phyloP scores from a whole-genome alignment of 1,140 invertebrate species.

The Heliconius melpomene region DNA sequence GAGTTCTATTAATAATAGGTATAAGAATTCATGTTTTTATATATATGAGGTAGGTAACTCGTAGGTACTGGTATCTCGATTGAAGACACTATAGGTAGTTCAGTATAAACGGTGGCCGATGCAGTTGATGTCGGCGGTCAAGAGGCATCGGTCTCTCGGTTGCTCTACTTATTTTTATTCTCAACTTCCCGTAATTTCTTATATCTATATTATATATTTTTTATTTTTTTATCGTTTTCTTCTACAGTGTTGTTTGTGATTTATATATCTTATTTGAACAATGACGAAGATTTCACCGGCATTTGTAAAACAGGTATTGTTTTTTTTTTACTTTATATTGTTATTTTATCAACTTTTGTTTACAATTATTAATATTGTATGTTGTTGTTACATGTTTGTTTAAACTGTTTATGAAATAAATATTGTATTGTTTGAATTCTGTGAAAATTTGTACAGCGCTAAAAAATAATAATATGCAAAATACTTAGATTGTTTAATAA shows the following conservation, averaged over 20 bases:
- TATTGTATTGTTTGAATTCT: background rate
- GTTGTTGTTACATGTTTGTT: background rate
- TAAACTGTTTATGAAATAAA: background rate
- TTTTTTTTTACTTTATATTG: background rate
- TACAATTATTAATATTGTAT: background rate
- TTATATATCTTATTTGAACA: background rate
- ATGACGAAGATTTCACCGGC: slow-evolving; percentile 62
- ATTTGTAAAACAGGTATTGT: slow-evolving; percentile 65
- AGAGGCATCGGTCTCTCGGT: slow-evolving; percentile 42
- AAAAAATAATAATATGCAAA: background rate
- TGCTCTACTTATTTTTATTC: slow-evolving; percentile 25
- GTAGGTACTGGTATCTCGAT: background rate
- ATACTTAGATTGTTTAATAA: background rate
- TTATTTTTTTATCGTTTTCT: background rate
- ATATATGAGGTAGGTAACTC: too few relatives aligned
- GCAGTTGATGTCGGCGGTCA: slow-evolving; percentile 48
- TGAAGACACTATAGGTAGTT: slow-evolving; percentile 39
- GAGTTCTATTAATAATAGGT: slow-evolving; percentile 22
- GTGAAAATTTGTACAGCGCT: background rate
- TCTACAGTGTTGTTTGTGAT: background rate
- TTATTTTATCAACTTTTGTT: background rate
- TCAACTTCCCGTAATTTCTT: background rate
- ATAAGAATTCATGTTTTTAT: too few relatives aligned
- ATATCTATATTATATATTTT: too few relatives aligned
- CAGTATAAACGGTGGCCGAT: slow-evolving; percentile 29